Percentiles rank a stretch among this genome's conserved stretches.
phyloP scores from a whole-genome alignment of 2,888 invertebrate genomes.

The Macrophya annulata region DNA sequence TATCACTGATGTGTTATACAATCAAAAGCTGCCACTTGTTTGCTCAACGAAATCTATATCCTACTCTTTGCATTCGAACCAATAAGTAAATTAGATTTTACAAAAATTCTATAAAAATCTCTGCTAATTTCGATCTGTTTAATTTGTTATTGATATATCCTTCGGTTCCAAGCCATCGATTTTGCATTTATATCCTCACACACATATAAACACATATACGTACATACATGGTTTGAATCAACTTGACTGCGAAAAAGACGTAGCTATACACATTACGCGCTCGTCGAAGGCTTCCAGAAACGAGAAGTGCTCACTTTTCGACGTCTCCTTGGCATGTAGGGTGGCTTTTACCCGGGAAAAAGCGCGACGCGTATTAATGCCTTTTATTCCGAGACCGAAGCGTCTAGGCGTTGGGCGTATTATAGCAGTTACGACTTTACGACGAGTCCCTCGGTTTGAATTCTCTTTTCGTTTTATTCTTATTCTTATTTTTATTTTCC shows the following conservation, averaged over 20 bases:
- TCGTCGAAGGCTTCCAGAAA: conserved; percentile 42
- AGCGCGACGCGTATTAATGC: conserved; percentile 60
- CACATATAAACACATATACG: neutral
- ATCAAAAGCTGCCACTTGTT: neutral
- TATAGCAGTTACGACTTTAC: conserved; percentile 33
- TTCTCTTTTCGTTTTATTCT: neutral
- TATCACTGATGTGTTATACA: neutral
- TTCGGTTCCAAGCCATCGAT: neutral
- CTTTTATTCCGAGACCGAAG: conserved; percentile 59
- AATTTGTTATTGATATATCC: neutral
- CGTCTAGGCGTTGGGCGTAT: conserved; percentile 44
- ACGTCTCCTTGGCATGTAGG: conserved; percentile 52
- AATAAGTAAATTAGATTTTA: neutral
- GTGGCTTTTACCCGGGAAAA: conserved; percentile 59
- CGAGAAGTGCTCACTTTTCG: conserved; percentile 53
- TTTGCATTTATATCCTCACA: neutral
- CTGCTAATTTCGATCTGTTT: neutral
- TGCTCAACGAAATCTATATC: neutral
- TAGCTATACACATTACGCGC: conserved; percentile 36
- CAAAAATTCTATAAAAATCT: neutral
- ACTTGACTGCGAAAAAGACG: conserved; percentile 14
- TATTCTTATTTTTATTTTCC: neutral
- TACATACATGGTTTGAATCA: conserved; percentile 19
- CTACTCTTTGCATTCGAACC: neutral
- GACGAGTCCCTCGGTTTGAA: neutral